Conservation (phyloP, 2,888 invertebrate genomes). For the Nemapogon koenigi region DNA sequence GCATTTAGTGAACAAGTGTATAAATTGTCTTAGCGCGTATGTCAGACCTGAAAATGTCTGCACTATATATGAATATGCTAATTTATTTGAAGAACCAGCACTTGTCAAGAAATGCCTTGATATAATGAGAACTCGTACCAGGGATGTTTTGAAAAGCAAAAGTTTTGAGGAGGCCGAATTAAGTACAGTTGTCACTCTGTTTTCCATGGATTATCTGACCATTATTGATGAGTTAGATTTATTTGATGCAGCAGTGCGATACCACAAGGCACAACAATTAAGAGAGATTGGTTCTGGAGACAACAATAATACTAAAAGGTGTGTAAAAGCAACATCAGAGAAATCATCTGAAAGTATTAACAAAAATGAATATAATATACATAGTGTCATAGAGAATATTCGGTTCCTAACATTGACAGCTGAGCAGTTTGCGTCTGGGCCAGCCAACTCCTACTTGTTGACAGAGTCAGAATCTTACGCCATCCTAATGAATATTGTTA, state of each 20-base stretch:
- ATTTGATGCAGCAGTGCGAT: slow-evolving; percentile 76
- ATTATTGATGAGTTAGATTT: slow-evolving; percentile 79
- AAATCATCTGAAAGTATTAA: too few species aligned
- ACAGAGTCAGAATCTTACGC: slow-evolving; percentile 80
- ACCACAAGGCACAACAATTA: slow-evolving; percentile 45
- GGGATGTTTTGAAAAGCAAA: slow-evolving; percentile 75
- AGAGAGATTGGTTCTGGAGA: too few species aligned
- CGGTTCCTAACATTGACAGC: slow-evolving; percentile 81
- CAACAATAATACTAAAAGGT: too few species aligned
- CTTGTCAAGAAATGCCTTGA: slow-evolving; percentile 82
- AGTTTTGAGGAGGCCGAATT: slow-evolving; percentile 82
- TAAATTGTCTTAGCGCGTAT: slow-evolving; percentile 83
- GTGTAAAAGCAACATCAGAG: too few species aligned
- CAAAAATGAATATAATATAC: too few species aligned
- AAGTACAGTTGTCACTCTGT: slow-evolving; percentile 75
- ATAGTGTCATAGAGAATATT: slow-evolving; percentile 77
- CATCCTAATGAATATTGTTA: slow-evolving; percentile 83
- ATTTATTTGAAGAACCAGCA: slow-evolving; percentile 81
- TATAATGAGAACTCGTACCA: slow-evolving; percentile 80
- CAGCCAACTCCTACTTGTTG: slow-evolving; percentile 76
- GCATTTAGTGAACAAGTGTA: slow-evolving; percentile 82
- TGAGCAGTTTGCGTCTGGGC: slow-evolving; percentile 84
- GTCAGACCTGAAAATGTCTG: slow-evolving; percentile 82
- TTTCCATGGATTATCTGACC: slow-evolving; percentile 76
- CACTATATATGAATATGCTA: slow-evolving; percentile 85